Evolutionary conservation across 2,888 invertebrate genomes (phyloP).

Genomic region (Melinaea menophilus): DNA sequence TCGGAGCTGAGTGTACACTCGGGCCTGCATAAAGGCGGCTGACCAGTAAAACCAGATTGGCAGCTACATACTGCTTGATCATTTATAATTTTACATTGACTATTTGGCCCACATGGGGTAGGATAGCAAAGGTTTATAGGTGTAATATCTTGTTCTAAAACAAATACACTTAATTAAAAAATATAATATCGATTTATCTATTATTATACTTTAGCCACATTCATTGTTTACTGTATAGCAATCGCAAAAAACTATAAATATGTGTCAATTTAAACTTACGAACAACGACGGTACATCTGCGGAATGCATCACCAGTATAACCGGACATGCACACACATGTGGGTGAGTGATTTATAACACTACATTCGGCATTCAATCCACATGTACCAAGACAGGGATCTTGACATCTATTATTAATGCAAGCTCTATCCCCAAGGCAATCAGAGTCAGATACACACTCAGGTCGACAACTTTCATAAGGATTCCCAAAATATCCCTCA

Average conservation of each 20-base stretch:
- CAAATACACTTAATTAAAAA: slow-evolving; percentile 7
- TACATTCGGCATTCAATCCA: slow-evolving; percentile 84
- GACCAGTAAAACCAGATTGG: slow-evolving; percentile 81
- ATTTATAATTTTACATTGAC: slow-evolving; percentile 78
- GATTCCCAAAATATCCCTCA: slow-evolving; percentile 85
- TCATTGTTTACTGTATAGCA: background rate
- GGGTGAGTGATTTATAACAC: slow-evolving; percentile 84
- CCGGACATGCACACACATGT: slow-evolving; percentile 81
- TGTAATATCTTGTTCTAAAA: slow-evolving; percentile 62
- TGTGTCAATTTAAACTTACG: slow-evolving; percentile 48
- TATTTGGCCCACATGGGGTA: slow-evolving; percentile 80
- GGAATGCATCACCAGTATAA: slow-evolving; percentile 80
- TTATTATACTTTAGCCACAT: background rate
- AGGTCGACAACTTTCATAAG: slow-evolving; percentile 86
- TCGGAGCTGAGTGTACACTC: slow-evolving; percentile 84
- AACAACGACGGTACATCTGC: slow-evolving; percentile 66
- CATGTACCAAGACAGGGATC: slow-evolving; percentile 88
- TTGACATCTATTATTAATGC: slow-evolving; percentile 84
- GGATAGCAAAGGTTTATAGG: slow-evolving; percentile 75
- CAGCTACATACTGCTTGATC: slow-evolving; percentile 84
- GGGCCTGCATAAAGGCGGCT: slow-evolving; percentile 82
- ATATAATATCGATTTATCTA: slow-evolving; percentile 14
- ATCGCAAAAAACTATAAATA: slow-evolving; percentile 9
- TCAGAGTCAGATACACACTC: slow-evolving; percentile 86
- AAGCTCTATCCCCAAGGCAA: slow-evolving; percentile 84